These are phyloP conservation scores for Drosophila setosimentum DNA, from an alignment of 2,888 invertebrate species.

Conservation along the genomic window DNA sequence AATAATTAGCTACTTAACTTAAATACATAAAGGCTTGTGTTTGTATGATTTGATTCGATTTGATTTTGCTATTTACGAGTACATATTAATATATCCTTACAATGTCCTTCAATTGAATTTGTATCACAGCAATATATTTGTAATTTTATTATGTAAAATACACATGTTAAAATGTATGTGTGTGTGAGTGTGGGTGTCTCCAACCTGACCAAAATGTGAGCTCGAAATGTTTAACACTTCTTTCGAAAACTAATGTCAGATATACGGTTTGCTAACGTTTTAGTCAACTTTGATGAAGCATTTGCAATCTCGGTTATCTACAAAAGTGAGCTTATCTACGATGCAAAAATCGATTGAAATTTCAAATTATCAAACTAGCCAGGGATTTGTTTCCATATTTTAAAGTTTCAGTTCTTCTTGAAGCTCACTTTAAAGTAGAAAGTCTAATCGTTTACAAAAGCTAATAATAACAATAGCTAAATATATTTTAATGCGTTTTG, in stretches of 20 bases:
- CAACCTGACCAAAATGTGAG: conserved; percentile 23
- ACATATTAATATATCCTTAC: conserved; percentile 53
- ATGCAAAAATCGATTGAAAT: not conserved
- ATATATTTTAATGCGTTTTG: not conserved
- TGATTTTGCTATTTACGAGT: conserved; percentile 54
- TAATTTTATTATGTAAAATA: conserved; percentile 57
- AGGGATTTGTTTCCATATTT: conserved; percentile 1
- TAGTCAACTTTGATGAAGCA: conserved; percentile 6
- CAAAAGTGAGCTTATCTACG: conserved; percentile 7
- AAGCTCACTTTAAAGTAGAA: conserved; percentile 28
- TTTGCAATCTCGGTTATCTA: conserved; percentile 11
- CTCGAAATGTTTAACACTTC: conserved; percentile 35
- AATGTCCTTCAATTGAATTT: conserved; percentile 82
- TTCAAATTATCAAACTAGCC: not conserved
- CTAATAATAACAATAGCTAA: conserved; percentile 6
- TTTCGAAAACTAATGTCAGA: conserved; percentile 8
- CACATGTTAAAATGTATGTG: conserved; percentile 22
- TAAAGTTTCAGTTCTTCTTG: conserved; percentile 40
- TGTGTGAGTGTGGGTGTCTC: conserved; percentile 15
- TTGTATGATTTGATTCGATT: conserved; percentile 19
- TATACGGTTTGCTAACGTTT: not conserved
- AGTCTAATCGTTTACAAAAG: conserved; percentile 9
- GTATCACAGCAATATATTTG: conserved; percentile 84
- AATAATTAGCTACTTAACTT: conserved; percentile 19
- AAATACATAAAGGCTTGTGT: conserved; percentile 24